These are phyloP conservation scores for Drosophila phalerata DNA, from an alignment of 2,888 invertebrate genomes.

Conservation along the genomic window DNA sequence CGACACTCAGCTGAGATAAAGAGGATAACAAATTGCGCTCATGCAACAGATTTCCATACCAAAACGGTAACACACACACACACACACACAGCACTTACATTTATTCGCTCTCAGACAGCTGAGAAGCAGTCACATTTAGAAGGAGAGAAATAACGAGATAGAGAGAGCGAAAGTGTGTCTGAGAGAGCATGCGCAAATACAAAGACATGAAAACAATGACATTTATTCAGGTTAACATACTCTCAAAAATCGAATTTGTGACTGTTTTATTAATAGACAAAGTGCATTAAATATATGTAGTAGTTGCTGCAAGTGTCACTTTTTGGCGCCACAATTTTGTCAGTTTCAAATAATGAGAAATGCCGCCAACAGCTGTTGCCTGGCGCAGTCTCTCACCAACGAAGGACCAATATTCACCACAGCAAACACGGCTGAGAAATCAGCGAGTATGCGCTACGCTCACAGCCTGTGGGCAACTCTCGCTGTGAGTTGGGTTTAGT, in stretches of 20 bases:
- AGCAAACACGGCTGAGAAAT: conserved; percentile 45
- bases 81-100: conserved; percentile 15
- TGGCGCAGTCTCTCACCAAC: conserved; percentile 59
- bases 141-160: conserved; percentile 9
- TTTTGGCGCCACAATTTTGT: background rate
- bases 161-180: conserved; percentile 5
- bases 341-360: conserved; percentile 32
- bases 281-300: background rate
- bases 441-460: conserved; percentile 66
- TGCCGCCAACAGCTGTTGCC: conserved; percentile 69
- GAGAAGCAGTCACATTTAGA: conserved; percentile 36
- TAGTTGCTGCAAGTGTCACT: background rate
- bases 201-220: conserved; percentile 9
- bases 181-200: conserved; percentile 63
- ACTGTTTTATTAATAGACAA: background rate
- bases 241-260: accelerated
- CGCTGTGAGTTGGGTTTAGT: conserved; percentile 71
- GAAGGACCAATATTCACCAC: conserved; percentile 59
- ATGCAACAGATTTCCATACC: conserved; percentile 80
- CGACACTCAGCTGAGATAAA: conserved; percentile 81
- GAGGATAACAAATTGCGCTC: conserved; percentile 81
- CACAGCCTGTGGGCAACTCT: conserved; percentile 49
- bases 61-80: conserved; percentile 40
- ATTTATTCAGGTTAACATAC: background rate
- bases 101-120: conserved; percentile 55